Evolutionary conservation across 2,888 invertebrate genomes (phyloP), one percentile per base, ranked within the genome.

Genomic region (Catonia carolina): DNA sequence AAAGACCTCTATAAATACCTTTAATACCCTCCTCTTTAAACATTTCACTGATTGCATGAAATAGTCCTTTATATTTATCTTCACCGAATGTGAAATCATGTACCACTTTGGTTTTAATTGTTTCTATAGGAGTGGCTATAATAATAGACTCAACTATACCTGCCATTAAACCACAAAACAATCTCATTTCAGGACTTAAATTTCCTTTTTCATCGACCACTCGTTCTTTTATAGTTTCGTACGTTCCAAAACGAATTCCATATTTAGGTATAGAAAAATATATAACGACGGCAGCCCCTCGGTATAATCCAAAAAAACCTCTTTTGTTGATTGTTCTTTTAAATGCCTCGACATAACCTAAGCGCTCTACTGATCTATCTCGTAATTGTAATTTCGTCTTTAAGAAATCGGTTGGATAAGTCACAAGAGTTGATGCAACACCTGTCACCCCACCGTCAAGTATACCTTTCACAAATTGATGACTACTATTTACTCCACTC

Each of bases 81-180:
- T 91, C 91, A 48, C 84, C 82, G 64, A 89, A 85, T 61, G 93
- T 79, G 77, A 95, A 94, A 73, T 99, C 99, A 71, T 99, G 94
- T 69, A 99, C 99, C 71, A 99, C 98, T 77, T 99, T 99, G 17
- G 97, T 97, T 76, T 98, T 98, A 52, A 98, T 81, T 0, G 97
- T 99, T 73, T 99, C 99, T 98, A 99, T 99, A 12, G 99, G 99
- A 0, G 98, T 99, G 2, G 99, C 99, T 1, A 92, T 98, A 63
- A 99, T 81, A 58, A 99, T 81, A 1, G 99, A 98, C 73, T 99
- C 99, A 50, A 84, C 83, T 1, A 96, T 84, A 17, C 98, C 97
- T 3, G 98, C 98, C n/a, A 94, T 90, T 53, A 99, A 75, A 64
- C 99, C 99, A 72, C 96, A 95, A 1, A 89, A 71, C 55, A 98